A percentile compares a stretch with the other conserved stretches of the same genome.
phyloP scores from a whole-genome alignment of 2,797 vertebrate species.

The Chrysocyon brachyurus region DNA sequence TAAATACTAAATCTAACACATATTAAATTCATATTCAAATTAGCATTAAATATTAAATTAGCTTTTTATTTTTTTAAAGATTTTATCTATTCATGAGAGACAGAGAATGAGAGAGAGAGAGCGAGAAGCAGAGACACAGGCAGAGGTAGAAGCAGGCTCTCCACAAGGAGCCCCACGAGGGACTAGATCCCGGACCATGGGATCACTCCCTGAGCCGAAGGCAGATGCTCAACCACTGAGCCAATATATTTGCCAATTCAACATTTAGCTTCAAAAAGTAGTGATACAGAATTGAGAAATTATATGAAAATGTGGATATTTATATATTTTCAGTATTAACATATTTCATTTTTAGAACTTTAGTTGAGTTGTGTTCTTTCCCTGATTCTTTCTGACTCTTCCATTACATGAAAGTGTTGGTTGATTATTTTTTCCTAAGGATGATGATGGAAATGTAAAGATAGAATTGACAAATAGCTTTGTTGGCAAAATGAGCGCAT shows the following conservation, averaged over 20 bases:
- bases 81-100: too few relatives aligned
- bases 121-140: too few relatives aligned
- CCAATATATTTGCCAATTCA: neutral
- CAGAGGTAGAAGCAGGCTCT: too few relatives aligned
- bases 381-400: neutral
- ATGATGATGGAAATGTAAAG: neutral
- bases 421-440: neutral
- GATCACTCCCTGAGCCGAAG: too few relatives aligned
- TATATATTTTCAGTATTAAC: neutral
- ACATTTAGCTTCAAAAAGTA: neutral
- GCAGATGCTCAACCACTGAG: too few relatives aligned
- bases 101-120: too few relatives aligned
- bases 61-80: too few relatives aligned
- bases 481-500: neutral
- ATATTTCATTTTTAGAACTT: neutral
- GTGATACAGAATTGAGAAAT: neutral
- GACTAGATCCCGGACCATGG: too few relatives aligned
- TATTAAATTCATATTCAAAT: neutral
- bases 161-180: too few relatives aligned
- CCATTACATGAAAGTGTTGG: neutral
- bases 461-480: neutral
- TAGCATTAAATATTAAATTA: neutral
- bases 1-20: neutral
- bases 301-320: neutral
- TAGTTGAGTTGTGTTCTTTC: neutral